These are phyloP conservation scores for Phalera bucephala DNA, from an alignment of 2,888 invertebrate species.

Conservation along the genomic window DNA sequence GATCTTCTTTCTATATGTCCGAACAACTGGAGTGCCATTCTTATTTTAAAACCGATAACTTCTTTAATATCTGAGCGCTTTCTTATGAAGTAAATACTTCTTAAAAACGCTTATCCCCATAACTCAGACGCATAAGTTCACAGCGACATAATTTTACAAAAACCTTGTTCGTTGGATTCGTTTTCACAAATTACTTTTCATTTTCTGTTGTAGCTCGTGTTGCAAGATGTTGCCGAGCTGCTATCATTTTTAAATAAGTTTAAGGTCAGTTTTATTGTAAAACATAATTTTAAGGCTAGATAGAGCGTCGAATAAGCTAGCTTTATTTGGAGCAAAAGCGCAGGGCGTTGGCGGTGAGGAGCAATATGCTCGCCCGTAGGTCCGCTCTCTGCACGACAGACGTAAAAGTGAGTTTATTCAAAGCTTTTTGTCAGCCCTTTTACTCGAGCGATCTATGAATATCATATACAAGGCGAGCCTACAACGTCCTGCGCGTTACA, in stretches of 20 bases:
- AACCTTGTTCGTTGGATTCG: background rate
- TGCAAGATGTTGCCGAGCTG: background rate
- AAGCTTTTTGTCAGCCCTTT: slow-evolving; percentile 2
- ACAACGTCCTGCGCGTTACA: background rate
- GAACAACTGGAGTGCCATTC: no score
- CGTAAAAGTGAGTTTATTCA: slow-evolving; percentile 3
- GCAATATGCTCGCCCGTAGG: slow-evolving; percentile 16
- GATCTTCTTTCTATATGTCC: no score
- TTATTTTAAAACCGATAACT: no score
- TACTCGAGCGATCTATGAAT: slow-evolving; percentile 1
- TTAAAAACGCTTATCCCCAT: background rate
- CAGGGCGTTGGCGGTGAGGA: slow-evolving; percentile 14
- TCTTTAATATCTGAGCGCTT: no score
- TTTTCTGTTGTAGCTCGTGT: background rate
- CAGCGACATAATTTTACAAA: slow-evolving; percentile 2
- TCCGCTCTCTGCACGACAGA: slow-evolving; percentile 7
- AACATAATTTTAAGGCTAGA: no score
- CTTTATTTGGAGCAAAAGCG: no score
- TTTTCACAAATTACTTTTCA: slow-evolving; percentile 2
- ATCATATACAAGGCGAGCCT: background rate
- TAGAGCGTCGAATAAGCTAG: no score
- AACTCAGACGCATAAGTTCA: background rate
- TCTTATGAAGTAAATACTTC: no score
- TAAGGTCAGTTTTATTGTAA: background rate
- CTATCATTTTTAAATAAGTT: background rate